A percentile compares a stretch with the other conserved stretches of the same genome.
Conservation (phyloP, 2,113 vertebrate species). For the Andinoacara biseriatus region DNA sequence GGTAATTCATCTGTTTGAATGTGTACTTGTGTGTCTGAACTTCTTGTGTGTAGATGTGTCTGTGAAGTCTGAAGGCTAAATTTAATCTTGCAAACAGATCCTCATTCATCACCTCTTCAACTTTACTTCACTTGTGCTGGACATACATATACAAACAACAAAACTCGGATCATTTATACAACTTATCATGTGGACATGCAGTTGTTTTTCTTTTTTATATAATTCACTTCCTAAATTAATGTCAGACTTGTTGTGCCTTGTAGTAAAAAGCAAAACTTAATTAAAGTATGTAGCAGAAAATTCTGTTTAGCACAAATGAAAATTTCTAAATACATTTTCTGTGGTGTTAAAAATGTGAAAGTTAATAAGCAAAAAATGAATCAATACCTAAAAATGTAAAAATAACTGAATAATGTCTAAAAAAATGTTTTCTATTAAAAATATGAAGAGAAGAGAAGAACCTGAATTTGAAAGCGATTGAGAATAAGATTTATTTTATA, state of each 20-base stretch:
- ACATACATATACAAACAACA: neutral
- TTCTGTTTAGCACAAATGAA: neutral
- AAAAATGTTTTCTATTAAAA: conserved; percentile 6
- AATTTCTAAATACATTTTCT: neutral
- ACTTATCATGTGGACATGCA: neutral
- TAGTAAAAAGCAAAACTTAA: conserved; percentile 11
- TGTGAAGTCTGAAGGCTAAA: conserved; percentile 30
- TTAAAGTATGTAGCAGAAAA: neutral
- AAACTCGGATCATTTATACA: neutral
- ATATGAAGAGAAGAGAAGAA: neutral
- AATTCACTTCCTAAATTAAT: conserved; percentile 11
- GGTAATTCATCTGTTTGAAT: conserved; percentile 33
- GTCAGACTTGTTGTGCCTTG: neutral
- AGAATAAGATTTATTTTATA: conserved; percentile 73
- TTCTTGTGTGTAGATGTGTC: conserved; percentile 33
- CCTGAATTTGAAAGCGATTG: conserved; percentile 52
- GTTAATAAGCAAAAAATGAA: neutral
- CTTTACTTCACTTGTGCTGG: neutral
- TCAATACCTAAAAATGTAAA: neutral
- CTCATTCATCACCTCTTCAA: neutral
- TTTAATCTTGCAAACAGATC: conserved; percentile 22
- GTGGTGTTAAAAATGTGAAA: neutral
- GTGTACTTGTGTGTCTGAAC: conserved; percentile 14
- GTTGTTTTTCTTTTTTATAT: neutral
- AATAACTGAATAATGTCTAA: neutral